Evolutionary conservation across 2,113 vertebrate species (phyloP).

Genomic region (Danio rerio): GRCz12tu NC_133179.1:16688501-16689000

Average conservation of each 20-base stretch:
- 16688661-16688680: not conserved
- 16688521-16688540: not conserved
- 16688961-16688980: not conserved
- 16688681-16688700: not conserved
- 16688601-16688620: not conserved
- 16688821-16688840: conserved; percentile 55
- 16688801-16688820: conserved; percentile 66
- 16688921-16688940: not conserved
- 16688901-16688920: not conserved
- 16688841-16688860: conserved; percentile 57
- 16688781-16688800: conserved; percentile 47
- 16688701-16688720: not conserved
- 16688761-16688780: conserved; percentile 26
- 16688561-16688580: too few relatives aligned
- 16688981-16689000: not conserved
- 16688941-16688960: not conserved
- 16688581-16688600: not conserved
- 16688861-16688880: conserved; percentile 67
- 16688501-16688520: not conserved
- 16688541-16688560: not conserved
- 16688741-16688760: not conserved
- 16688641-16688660: not conserved
- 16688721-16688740: not conserved
- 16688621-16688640: not conserved
- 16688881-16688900: conserved; percentile 35